Evolutionary conservation across 30 jellyfish, hydroid and myxozoan genomes (phyloP).

Genomic region (Aurelia coerulea): DNA sequence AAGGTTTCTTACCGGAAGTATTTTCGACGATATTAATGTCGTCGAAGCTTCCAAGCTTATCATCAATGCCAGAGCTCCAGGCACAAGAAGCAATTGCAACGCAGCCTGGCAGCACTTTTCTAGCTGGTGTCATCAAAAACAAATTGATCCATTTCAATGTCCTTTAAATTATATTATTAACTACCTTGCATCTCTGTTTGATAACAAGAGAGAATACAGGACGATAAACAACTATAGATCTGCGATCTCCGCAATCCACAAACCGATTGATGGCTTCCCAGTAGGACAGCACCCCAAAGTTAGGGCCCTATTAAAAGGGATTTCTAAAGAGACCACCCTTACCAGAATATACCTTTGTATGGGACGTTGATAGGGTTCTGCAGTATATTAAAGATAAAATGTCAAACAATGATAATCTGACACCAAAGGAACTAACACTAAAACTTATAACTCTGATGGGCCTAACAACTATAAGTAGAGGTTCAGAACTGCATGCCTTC

Average conservation of each 20-base stretch:
- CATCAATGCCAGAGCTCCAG: slow-evolving; percentile 48
- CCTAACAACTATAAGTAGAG: slow-evolving; percentile 33
- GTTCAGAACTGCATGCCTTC: slow-evolving; percentile 35
- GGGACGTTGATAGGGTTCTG: slow-evolving; percentile 31
- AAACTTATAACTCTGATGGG: neutral
- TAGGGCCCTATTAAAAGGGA: slow-evolving; percentile 13
- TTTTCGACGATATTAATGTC: no score
- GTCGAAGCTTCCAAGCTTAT: slow-evolving; percentile 55
- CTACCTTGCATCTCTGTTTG: slow-evolving; percentile 37
- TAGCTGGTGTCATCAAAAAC: slow-evolving; percentile 55
- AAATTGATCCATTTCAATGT: slow-evolving; percentile 56
- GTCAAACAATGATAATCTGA: slow-evolving; percentile 6
- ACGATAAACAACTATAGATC: slow-evolving; percentile 41
- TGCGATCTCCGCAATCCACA: slow-evolving; percentile 50
- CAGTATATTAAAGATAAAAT: neutral
- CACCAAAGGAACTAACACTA: slow-evolving; percentile 13
- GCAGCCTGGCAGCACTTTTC: slow-evolving; percentile 59
- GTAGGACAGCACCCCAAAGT: slow-evolving; percentile 61
- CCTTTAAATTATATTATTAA: slow-evolving; percentile 19
- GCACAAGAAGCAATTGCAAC: slow-evolving; percentile 64
- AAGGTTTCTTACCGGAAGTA: no score
- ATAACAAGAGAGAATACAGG: slow-evolving; percentile 27
- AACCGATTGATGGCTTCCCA: slow-evolving; percentile 42
- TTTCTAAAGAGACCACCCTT: slow-evolving; percentile 37
- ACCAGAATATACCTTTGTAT: slow-evolving; percentile 19